phyloP scores from a whole-genome alignment of 2,888 invertebrate genomes.

The Sarcophaga variegata region DNA sequence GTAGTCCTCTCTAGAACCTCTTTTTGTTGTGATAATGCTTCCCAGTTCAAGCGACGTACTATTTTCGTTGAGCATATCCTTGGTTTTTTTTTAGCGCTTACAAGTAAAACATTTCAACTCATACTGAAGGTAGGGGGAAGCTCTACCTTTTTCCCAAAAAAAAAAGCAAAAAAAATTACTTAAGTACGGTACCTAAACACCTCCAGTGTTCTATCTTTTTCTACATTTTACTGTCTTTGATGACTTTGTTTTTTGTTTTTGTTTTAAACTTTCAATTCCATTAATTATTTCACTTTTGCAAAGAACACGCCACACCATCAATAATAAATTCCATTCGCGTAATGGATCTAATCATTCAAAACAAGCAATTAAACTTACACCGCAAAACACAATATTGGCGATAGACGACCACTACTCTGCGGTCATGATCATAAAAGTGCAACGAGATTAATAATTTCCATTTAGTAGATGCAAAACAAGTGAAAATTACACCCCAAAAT shows the following conservation, averaged over 20 bases:
- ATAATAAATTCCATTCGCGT: conserved; percentile 53
- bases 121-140: too few species aligned
- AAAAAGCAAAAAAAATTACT: too few species aligned
- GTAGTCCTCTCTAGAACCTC: too few species aligned
- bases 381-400: conserved; percentile 5
- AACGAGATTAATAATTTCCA: background rate
- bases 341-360: conserved; percentile 59
- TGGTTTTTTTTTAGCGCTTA: too few species aligned
- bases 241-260: too few species aligned
- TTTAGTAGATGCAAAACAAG: background rate
- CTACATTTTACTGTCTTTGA: background rate
- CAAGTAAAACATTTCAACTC: too few species aligned
- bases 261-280: background rate
- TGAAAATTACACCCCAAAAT: background rate
- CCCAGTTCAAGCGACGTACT: too few species aligned
- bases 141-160: too few species aligned
- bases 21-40: too few species aligned
- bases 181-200: too few species aligned
- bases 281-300: background rate
- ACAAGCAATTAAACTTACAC: conserved; percentile 59
- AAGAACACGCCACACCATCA: conserved; percentile 33
- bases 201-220: background rate
- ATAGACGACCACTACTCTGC: background rate
- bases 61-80: too few species aligned
- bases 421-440: background rate